These are phyloP conservation scores for Danaus plexippus DNA, from an alignment of 1,140 invertebrate species.

Conservation along the genomic window DNA sequence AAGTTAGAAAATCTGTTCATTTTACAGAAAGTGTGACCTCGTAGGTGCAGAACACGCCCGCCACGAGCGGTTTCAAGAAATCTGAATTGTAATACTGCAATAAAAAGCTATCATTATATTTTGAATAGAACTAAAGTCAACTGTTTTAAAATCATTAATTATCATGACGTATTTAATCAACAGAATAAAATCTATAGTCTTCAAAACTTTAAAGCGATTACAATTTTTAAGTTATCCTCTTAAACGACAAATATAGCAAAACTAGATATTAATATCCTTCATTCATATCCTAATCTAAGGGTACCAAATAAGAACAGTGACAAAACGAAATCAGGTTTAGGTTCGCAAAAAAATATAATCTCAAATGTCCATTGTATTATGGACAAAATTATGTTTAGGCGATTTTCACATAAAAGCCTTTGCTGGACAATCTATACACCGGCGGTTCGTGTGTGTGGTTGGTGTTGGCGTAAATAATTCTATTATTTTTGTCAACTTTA, in stretches of 20 bases:
- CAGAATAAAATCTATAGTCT: no score
- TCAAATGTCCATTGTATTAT: no score
- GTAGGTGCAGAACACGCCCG: conserved; percentile 20
- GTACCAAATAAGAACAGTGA: no score
- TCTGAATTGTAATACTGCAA: conserved; percentile 16
- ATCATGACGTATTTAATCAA: no score
- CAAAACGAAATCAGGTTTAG: no score
- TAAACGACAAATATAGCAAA: no score
- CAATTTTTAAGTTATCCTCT: neutral
- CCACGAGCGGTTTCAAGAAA: conserved; percentile 17
- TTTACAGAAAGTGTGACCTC: conserved; percentile 29
- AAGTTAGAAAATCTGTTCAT: conserved; percentile 21
- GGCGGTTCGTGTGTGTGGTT: conserved; percentile 28
- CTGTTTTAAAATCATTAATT: no score
- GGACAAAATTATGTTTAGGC: neutral
- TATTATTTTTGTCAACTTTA: conserved; percentile 20
- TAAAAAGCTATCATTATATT: neutral
- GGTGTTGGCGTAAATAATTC: conserved; percentile 13
- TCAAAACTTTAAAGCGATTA: neutral
- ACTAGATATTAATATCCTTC: no score
- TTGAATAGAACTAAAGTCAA: no score
- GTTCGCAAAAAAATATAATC: no score
- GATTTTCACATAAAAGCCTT: conserved; percentile 11
- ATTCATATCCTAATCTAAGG: no score
- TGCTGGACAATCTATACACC: conserved; percentile 8